Evolutionary conservation across 2,888 invertebrate genomes (phyloP).

Genomic region (Rambutsinella grinnellia): DNA sequence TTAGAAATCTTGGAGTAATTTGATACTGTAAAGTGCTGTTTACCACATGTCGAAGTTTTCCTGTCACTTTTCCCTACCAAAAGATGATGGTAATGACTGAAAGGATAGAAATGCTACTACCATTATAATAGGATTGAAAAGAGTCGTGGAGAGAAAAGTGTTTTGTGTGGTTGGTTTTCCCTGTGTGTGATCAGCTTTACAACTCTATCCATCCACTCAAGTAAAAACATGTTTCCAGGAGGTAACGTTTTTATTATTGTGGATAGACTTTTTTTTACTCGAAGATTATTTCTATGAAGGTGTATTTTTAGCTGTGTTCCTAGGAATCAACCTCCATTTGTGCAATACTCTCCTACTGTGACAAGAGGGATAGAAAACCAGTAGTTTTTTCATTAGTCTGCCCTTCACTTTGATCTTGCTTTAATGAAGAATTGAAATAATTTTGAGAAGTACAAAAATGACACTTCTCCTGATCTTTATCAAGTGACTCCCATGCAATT

Average conservation of each 20-base stretch:
- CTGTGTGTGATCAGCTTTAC: neutral
- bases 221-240: slow-evolving; percentile 14
- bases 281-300: no score
- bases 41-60: no score
- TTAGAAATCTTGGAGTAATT: no score
- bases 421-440: no score
- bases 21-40: no score
- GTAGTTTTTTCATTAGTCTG: slow-evolving; percentile 30
- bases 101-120: no score
- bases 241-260: slow-evolving; percentile 6
- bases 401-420: slow-evolving; percentile 43
- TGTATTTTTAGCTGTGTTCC: neutral
- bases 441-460: no score
- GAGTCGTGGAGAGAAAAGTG: neutral
- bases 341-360: slow-evolving; percentile 5
- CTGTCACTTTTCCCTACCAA: neutral
- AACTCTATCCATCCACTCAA: neutral
- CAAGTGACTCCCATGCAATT: neutral
- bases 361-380: neutral
- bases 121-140: no score
- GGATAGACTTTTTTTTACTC: no score
- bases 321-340: neutral
- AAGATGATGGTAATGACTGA: neutral
- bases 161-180: neutral
- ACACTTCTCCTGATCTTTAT: neutral